Evolutionary conservation across 2,797 vertebrate genomes (phyloP).

Genomic region (Xiphophorus birchmanni): DNA sequence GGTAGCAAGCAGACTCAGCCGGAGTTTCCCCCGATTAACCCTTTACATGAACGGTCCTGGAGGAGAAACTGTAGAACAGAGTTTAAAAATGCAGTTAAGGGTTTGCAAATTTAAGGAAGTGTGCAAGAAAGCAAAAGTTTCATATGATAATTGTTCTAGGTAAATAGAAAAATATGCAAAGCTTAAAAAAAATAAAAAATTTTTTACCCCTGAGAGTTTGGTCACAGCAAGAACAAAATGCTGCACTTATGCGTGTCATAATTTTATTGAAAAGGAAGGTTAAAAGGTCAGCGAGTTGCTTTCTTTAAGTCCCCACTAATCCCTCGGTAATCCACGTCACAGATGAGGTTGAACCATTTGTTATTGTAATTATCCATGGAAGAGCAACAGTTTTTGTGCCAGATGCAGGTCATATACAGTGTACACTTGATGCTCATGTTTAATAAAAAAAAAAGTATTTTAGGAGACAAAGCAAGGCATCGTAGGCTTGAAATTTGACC

Average conservation of each 20-base stretch:
- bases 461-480: neutral
- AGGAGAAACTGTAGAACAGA: neutral
- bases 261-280: conserved; percentile 31
- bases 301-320: conserved; percentile 51
- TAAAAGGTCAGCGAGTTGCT: conserved; percentile 39
- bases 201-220: neutral
- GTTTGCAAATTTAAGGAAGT: conserved; percentile 3
- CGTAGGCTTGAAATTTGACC: neutral
- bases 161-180: neutral
- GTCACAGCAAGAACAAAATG: neutral
- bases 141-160: neutral
- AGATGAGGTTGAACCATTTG: conserved; percentile 46
- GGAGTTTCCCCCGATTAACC: conserved; percentile 69
- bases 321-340: conserved; percentile 50
- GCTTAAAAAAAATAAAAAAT: neutral
- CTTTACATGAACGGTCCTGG: conserved; percentile 56
- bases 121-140: neutral
- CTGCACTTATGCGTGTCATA: conserved; percentile 19
- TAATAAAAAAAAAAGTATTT: neutral
- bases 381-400: conserved; percentile 43
- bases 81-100: conserved; percentile 19
- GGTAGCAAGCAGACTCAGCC: conserved; percentile 67
- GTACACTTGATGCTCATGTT: conserved; percentile 1
- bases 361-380: conserved; percentile 47
- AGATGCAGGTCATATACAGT: conserved; percentile 27